These are phyloP conservation scores for Megaustenia siamemsis DNA, from an alignment of 2,888 invertebrate genomes.

Conservation along the genomic window DNA sequence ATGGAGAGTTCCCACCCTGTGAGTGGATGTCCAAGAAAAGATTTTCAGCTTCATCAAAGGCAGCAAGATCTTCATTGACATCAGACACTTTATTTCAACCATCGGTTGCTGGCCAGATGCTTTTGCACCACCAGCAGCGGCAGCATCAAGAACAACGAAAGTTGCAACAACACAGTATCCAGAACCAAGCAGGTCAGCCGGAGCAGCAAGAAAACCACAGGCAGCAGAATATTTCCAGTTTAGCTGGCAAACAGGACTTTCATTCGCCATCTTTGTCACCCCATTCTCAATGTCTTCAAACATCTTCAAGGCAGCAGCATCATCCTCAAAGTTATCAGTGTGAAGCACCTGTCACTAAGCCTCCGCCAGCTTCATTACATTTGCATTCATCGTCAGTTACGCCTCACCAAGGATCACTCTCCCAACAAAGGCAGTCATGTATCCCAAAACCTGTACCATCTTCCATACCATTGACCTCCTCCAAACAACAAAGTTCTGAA, in stretches of 20 bases:
- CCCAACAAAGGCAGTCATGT: not conserved
- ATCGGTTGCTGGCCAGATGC: constrained; percentile 16
- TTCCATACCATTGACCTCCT: constrained; percentile 4
- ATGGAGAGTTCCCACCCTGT: constrained; percentile 72
- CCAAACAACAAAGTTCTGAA: not conserved
- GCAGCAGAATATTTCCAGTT: constrained; percentile 18
- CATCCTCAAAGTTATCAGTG: constrained; percentile 17
- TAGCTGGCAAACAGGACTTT: constrained; percentile 16
- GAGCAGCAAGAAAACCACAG: constrained; percentile 24
- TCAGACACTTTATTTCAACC: constrained; percentile 28
- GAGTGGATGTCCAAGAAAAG: constrained; percentile 30
- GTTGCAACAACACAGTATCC: not conserved
- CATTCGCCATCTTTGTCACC: constrained; percentile 5
- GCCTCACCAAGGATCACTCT: not conserved
- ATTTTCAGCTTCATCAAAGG: constrained; percentile 1
- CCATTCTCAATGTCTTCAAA: not conserved
- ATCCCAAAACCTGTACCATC: not conserved
- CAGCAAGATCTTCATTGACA: not conserved
- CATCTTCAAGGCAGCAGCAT: constrained; percentile 23
- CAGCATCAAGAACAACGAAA: constrained; percentile 46
- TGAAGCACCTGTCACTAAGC: not conserved
- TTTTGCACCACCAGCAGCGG: constrained; percentile 35
- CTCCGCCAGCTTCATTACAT: not conserved
- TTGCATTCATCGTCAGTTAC: not conserved
- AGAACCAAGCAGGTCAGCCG: not conserved